A percentile compares a stretch with the other conserved stretches of the same genome.
Evolutionary conservation across 2,113 vertebrate genomes (phyloP).

Genomic region (Petromus typicus): DNA sequence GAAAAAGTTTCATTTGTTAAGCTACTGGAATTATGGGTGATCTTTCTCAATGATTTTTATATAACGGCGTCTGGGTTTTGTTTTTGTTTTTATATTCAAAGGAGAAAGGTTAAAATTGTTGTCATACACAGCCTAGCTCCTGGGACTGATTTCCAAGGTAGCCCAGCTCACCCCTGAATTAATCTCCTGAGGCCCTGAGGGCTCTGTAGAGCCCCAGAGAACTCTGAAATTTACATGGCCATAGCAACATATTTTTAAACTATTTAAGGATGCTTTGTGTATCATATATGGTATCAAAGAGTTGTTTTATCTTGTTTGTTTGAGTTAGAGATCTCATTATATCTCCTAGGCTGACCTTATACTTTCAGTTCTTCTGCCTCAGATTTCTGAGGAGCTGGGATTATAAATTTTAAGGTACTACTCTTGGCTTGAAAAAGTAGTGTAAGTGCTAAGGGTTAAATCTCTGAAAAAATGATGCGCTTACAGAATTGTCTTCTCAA

Average conservation of each 20-base stretch:
- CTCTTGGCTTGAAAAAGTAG: background rate
- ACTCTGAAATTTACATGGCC: background rate
- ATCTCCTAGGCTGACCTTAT: background rate
- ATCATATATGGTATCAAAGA: background rate
- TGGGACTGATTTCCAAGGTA: constrained; percentile 32
- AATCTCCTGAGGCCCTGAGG: constrained; percentile 35
- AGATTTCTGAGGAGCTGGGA: background rate
- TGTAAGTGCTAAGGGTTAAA: background rate
- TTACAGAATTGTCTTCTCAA: constrained; percentile 2
- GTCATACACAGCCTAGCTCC: background rate
- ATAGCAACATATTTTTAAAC: constrained; percentile 23
- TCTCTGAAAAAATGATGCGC: background rate
- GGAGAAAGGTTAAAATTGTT: constrained; percentile 5
- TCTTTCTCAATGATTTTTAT: background rate
- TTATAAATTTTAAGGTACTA: background rate
- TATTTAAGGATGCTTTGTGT: background rate
- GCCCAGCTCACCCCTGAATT: constrained; percentile 8
- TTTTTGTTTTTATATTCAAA: constrained; percentile 11
- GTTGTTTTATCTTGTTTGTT: background rate
- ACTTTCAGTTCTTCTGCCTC: background rate
- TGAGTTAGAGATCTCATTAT: background rate
- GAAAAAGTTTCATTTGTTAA: background rate
- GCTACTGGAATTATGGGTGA: background rate
- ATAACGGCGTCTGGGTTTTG: background rate
- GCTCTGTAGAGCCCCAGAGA: background rate